Evolutionary conservation across 2,113 vertebrate genomes (phyloP).

Genomic region (Bujurquina vittata): DNA sequence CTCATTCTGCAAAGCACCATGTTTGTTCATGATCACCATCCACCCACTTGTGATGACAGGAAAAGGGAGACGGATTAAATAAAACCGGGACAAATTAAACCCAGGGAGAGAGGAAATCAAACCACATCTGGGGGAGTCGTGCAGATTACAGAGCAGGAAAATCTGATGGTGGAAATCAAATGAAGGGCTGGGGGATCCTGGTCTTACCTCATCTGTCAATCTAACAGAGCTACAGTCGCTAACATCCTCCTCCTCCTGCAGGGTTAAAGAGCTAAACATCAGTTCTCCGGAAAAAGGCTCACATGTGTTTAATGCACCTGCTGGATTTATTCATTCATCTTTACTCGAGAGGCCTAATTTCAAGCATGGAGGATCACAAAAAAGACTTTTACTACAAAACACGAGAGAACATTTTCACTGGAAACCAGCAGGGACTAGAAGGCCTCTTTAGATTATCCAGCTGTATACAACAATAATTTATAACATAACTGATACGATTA

Average conservation of each 20-base stretch:
- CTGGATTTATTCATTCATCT: not conserved
- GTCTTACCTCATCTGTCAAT: slow-evolving; percentile 68
- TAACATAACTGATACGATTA: rapidly evolving
- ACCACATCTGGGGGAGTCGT: slow-evolving; percentile 21
- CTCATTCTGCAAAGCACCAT: not conserved
- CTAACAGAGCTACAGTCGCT: slow-evolving; percentile 70
- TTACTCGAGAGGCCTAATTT: not conserved
- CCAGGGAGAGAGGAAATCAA: not conserved
- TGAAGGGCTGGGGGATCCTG: slow-evolving; percentile 16
- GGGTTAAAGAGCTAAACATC: slow-evolving; percentile 60
- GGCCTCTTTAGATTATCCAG: too few species aligned
- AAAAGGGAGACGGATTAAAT: not conserved
- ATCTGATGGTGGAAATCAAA: not conserved
- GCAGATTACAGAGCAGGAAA: slow-evolving; percentile 30
- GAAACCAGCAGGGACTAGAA: too few species aligned
- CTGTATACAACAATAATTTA: too few species aligned
- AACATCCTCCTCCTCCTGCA: slow-evolving; percentile 67
- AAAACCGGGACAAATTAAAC: slow-evolving; percentile 10
- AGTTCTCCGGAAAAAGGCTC: slow-evolving; percentile 26
- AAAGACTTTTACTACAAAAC: not conserved
- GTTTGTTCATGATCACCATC: not conserved
- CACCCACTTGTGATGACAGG: not conserved
- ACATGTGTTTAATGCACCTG: not conserved
- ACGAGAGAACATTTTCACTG: too few species aligned
- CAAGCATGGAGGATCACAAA: too few species aligned